A percentile compares a stretch with the other conserved stretches of the same genome.
Conservation (phyloP, 2,888 invertebrate genomes). For the Napeogenes sylphis region DNA sequence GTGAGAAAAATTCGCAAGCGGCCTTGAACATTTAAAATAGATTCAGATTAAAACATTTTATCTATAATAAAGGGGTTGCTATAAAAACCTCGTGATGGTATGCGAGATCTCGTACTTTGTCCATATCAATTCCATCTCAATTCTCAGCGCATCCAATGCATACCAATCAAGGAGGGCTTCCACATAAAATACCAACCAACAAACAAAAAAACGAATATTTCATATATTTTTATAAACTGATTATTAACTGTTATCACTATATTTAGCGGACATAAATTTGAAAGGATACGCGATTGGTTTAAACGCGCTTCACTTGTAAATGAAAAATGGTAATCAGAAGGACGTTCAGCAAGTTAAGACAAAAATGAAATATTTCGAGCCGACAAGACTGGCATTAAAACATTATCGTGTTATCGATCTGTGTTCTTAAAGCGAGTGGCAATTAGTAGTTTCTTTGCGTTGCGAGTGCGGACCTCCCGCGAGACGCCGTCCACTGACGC, state of each 20-base stretch:
- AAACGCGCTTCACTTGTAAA: slow-evolving; percentile 10
- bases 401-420: slow-evolving; percentile 72
- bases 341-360: slow-evolving; percentile 42
- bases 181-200: slow-evolving; percentile 24
- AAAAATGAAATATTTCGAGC: slow-evolving; percentile 50
- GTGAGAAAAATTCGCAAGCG: background rate
- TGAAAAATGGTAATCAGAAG: slow-evolving; percentile 29
- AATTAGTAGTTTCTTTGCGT: slow-evolving; percentile 58
- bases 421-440: slow-evolving; percentile 64
- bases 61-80: too few relatives aligned
- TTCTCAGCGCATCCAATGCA: slow-evolving; percentile 53
- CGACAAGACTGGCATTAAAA: slow-evolving; percentile 60
- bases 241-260: slow-evolving; percentile 10
- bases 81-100: slow-evolving; percentile 56
- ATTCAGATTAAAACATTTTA: too few relatives aligned
- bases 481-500: slow-evolving; percentile 44
- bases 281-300: background rate
- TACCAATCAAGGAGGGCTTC: slow-evolving; percentile 48
- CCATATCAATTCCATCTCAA: slow-evolving; percentile 61
- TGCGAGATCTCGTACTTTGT: slow-evolving; percentile 47
- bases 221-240: slow-evolving; percentile 1
- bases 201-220: slow-evolving; percentile 22
- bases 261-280: slow-evolving; percentile 12
- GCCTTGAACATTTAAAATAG: slow-evolving; percentile 3
- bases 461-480: slow-evolving; percentile 59